Evolutionary conservation across 2,888 invertebrate species (phyloP).

Genomic region (Hydraecia micacea): DNA sequence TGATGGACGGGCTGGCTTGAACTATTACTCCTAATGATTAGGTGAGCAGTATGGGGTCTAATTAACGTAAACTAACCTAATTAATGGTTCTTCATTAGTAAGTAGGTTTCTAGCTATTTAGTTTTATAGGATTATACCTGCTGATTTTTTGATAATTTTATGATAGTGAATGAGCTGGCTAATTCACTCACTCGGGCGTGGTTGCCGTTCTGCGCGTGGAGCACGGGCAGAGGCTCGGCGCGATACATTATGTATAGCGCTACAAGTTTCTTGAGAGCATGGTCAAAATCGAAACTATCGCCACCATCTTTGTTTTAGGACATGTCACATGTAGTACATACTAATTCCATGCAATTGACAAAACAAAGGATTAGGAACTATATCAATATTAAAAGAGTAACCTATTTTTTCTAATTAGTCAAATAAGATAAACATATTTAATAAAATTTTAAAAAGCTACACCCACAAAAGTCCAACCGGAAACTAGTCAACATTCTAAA

Average conservation of each 20-base stretch:
- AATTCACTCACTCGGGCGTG: no score
- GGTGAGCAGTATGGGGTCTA: not conserved
- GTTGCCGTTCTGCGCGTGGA: no score
- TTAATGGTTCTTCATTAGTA: not conserved
- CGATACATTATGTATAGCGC: no score
- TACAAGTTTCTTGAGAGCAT: no score
- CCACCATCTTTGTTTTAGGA: not conserved
- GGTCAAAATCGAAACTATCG: no score
- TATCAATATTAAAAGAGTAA: not conserved
- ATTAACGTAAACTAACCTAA: not conserved
- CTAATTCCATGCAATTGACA: not conserved
- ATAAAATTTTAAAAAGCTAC: not conserved
- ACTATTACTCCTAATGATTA: not conserved
- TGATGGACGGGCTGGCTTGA: not conserved
- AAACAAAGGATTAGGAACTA: not conserved
- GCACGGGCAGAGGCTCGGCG: no score
- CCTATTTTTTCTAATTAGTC: not conserved
- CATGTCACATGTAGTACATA: no score
- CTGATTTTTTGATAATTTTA: not conserved
- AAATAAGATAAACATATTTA: not conserved
- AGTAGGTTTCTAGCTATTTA: not conserved
- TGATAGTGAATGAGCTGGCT: not conserved
- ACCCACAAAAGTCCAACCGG: not conserved
- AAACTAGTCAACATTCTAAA: not conserved
- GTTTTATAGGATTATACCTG: not conserved